A percentile compares a stretch with the other conserved stretches of the same genome.
Conservation (phyloP, 2,113 vertebrate species). For the Caranx melampygus region DNA sequence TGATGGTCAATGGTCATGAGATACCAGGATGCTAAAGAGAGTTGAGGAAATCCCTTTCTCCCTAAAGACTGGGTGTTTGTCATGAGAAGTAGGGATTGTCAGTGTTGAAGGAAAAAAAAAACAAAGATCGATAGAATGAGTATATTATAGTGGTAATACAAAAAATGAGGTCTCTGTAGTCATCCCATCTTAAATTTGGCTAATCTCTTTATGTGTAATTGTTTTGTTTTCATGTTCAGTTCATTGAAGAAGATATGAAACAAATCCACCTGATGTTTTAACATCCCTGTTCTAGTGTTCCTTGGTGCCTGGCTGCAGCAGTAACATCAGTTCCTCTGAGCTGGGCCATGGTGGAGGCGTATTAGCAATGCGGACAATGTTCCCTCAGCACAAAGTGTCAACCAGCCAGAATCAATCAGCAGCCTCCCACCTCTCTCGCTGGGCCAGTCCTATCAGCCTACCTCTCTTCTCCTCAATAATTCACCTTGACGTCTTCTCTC, state of each 20-base stretch:
- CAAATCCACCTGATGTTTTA: neutral
- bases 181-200: no score
- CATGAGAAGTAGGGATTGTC: no score
- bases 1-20: no score
- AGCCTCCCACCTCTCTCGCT: conserved; percentile 19
- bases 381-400: conserved; percentile 17
- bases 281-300: neutral
- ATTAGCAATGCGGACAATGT: conserved; percentile 38
- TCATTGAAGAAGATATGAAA: no score
- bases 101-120: no score
- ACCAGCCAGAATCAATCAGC: conserved; percentile 66
- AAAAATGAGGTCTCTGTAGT: no score
- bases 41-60: no score
- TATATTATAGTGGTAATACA: no score
- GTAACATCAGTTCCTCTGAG: neutral
- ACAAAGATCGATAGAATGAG: no score
- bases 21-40: no score
- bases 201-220: no score
- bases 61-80: no score
- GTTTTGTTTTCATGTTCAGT: neutral
- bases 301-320: neutral
- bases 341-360: conserved; percentile 26
- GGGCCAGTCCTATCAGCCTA: conserved; percentile 7
- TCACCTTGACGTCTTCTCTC: conserved; percentile 52
- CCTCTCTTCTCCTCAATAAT: conserved; percentile 63